Conservation (phyloP, 1,140 invertebrate species). For the Lucilia sericata region DNA sequence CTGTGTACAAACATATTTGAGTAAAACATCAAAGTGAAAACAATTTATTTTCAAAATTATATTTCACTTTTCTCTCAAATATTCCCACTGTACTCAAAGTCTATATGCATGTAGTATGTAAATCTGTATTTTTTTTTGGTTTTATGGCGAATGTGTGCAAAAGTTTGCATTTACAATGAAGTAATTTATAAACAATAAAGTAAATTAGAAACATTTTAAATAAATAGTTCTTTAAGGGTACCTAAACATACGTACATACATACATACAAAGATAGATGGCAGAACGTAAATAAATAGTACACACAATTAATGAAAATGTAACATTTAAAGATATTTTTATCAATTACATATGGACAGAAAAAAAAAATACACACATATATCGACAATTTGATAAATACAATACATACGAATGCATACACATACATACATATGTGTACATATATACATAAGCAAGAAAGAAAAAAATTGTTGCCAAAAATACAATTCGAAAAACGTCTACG, state of each 20-base stretch:
- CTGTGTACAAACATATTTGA: no score
- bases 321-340: not conserved
- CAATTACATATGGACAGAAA: not conserved
- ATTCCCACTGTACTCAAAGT: not conserved
- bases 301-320: not conserved
- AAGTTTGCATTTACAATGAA: slow-evolving; percentile 14
- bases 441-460: no score
- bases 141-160: not conserved
- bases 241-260: not conserved
- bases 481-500: slow-evolving; percentile 37
- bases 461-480: slow-evolving; percentile 36
- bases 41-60: no score
- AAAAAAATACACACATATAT: not conserved
- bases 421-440: not conserved
- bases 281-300: no score
- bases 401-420: not conserved
- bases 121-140: not conserved
- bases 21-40: no score
- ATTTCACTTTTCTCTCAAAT: no score
- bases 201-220: not conserved
- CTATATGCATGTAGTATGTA: not conserved
- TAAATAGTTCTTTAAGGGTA: not conserved
- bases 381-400: not conserved
- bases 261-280: no score
- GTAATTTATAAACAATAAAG: not conserved